Conservation (phyloP, 1,140 invertebrate genomes). For the Scylla paramamosain region DNA sequence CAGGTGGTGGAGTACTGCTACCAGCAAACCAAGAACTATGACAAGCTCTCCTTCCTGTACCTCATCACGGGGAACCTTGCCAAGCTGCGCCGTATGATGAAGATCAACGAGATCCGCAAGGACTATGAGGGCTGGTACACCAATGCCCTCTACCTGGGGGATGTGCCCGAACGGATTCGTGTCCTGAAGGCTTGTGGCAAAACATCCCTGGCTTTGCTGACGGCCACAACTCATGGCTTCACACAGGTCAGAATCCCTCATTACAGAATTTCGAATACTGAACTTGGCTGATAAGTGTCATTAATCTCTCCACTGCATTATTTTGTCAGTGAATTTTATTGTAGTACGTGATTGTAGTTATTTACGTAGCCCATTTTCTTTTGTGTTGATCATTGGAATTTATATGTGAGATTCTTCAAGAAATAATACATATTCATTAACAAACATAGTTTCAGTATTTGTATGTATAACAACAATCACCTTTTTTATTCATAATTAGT, state of each 20-base stretch:
- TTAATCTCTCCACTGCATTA: no score
- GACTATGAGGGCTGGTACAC: slow-evolving; percentile 98
- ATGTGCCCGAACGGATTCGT: slow-evolving; percentile 93
- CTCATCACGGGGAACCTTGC: slow-evolving; percentile 99
- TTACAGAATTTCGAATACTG: background rate
- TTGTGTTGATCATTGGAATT: no score
- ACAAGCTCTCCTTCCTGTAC: slow-evolving; percentile 98
- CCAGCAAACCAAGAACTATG: slow-evolving; percentile 99
- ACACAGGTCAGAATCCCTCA: slow-evolving; percentile 81
- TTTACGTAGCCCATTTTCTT: background rate
- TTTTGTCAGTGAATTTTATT: background rate
- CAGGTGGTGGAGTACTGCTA: slow-evolving; percentile 98
- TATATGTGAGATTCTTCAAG: no score
- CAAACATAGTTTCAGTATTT: no score
- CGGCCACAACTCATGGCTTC: slow-evolving; percentile 96
- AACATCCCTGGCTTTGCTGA: slow-evolving; percentile 92
- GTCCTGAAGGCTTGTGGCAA: slow-evolving; percentile 91
- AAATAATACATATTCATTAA: no score
- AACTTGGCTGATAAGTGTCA: background rate
- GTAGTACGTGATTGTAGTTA: background rate
- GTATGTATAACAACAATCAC: no score
- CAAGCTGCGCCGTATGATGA: slow-evolving; percentile 99
- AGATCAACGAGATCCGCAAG: slow-evolving; percentile 97
- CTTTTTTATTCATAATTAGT: no score
- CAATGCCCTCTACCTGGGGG: slow-evolving; percentile 94